Evolutionary conservation across 2,888 invertebrate species (phyloP).

Genomic region (Myathropa florea): DNA sequence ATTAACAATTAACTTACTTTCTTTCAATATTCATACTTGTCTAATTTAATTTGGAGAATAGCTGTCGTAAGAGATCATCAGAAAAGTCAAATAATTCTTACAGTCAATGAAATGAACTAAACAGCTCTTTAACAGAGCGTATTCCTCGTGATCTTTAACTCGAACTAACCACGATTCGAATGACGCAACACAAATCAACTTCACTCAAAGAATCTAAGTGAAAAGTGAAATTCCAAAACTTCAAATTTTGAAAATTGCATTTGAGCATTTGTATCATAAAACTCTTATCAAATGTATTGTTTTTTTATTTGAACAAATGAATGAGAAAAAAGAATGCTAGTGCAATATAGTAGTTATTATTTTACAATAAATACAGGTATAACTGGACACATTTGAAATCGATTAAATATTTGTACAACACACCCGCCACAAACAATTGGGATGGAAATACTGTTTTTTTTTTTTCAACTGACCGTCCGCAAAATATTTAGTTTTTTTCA

Average conservation of each 20-base stretch:
- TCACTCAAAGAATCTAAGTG: not conserved
- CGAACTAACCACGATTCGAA: not conserved
- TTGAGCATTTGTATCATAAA: not conserved
- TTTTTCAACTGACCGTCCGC: conserved; percentile 33
- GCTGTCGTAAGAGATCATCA: not conserved
- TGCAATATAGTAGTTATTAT: conserved; percentile 43
- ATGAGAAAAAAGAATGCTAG: not conserved
- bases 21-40: not conserved
- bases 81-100: not conserved
- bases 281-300: not conserved
- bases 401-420: not conserved
- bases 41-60: conserved; percentile 8
- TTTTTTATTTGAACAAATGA: not conserved
- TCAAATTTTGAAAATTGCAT: not conserved
- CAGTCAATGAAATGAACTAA: conserved; percentile 13
- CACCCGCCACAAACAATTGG: not conserved
- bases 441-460: not conserved
- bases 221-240: not conserved
- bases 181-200: not conserved
- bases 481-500: conserved; percentile 3
- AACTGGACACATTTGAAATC: conserved; percentile 15
- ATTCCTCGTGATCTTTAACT: not conserved
- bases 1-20: not conserved
- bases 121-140: not conserved
- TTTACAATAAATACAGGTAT: not conserved